Conservation (phyloP, 2,113 vertebrate genomes). For the Larimichthys polyactis region DNA sequence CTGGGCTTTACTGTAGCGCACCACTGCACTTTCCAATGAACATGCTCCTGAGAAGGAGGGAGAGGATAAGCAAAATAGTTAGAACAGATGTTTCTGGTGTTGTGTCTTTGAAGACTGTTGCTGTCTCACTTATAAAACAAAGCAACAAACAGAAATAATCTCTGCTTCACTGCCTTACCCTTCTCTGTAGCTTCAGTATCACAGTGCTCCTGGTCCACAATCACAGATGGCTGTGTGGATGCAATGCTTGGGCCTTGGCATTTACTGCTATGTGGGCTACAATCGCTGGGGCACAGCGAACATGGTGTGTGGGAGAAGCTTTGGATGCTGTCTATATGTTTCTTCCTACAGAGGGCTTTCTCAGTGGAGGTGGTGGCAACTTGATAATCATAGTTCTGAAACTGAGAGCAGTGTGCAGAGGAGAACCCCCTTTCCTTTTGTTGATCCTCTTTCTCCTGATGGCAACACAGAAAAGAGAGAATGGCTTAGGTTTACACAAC, state of each 20-base stretch:
- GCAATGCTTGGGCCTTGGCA: conserved; percentile 68
- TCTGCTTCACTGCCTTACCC: conserved; percentile 47
- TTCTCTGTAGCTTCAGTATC: conserved; percentile 29
- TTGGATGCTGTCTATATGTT: conserved; percentile 79
- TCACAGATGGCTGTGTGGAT: conserved; percentile 52
- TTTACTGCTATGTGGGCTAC: conserved; percentile 85
- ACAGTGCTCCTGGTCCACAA: conserved; percentile 26
- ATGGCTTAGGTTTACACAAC: conserved; percentile 16
- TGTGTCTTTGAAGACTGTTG: background rate
- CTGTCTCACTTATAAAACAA: background rate
- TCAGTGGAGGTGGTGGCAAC: conserved; percentile 89
- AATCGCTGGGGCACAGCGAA: conserved; percentile 85
- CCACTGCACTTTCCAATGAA: conserved; percentile 80
- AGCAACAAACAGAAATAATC: background rate
- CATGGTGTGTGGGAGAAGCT: conserved; percentile 62
- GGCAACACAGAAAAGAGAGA: background rate
- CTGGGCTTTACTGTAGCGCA: conserved; percentile 93
- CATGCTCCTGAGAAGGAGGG: conserved; percentile 79
- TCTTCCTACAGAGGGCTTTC: conserved; percentile 84
- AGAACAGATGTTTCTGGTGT: background rate
- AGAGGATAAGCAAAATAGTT: background rate
- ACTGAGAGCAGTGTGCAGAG: conserved; percentile 22
- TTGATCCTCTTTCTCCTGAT: conserved; percentile 42
- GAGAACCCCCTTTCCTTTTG: conserved; percentile 45
- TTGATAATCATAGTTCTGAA: conserved; percentile 55